phyloP scores from a whole-genome alignment of 2,113 vertebrate genomes.

The Microtus ochrogaster region DNA sequence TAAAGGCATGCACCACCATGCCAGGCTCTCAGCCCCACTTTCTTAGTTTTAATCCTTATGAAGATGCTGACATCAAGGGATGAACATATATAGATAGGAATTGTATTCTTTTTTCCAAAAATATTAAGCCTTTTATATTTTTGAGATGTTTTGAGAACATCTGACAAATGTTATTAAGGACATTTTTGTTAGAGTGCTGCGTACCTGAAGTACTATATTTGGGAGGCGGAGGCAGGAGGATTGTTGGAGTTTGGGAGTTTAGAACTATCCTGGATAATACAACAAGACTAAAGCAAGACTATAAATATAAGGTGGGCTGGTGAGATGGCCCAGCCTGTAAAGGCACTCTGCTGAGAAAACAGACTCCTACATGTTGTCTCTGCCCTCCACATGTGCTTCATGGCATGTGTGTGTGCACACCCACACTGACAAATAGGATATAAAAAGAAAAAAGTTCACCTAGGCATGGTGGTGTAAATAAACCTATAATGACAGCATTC shows the following conservation, averaged over 20 bases:
- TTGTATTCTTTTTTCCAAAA: neutral
- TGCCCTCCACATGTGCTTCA: neutral
- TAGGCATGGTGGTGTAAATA: neutral
- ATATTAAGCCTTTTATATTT: neutral
- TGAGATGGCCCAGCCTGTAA: neutral
- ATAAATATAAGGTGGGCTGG: neutral
- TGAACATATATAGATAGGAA: neutral
- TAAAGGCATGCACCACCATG: neutral
- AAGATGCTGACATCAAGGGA: constrained; percentile 18
- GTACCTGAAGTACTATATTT: neutral
- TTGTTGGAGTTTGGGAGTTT: neutral
- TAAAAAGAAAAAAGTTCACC: neutral
- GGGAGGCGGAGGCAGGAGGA: neutral
- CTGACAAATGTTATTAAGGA: constrained; percentile 16
- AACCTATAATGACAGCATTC: neutral
- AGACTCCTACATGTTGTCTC: neutral
- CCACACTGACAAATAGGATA: neutral
- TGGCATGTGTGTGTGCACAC: neutral
- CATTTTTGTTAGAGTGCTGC: neutral
- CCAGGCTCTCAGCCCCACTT: neutral
- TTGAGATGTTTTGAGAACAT: neutral
- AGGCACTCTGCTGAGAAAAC: neutral
- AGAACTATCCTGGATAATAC: neutral
- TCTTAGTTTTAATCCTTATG: neutral
- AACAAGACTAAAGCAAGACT: neutral